Evolutionary conservation across 2,797 vertebrate genomes (phyloP).

Genomic region (Australoheros facetus): DNA sequence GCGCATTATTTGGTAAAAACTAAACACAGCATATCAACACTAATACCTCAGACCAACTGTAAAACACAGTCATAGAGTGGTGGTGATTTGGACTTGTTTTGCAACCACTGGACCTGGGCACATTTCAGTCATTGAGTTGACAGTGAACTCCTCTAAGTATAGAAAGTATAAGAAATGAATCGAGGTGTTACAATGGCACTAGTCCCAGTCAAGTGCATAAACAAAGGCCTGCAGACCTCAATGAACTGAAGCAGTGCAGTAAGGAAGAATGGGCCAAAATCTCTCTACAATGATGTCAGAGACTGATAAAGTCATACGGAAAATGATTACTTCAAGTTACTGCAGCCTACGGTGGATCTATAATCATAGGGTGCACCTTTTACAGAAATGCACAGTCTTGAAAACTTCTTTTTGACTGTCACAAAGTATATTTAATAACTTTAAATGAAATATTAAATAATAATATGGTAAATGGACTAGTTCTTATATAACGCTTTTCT

Average conservation of each 20-base stretch:
- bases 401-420: no score
- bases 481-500: no score
- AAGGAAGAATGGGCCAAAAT: neutral
- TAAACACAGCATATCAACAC: accelerated
- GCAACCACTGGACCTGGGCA: neutral
- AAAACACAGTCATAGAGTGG: accelerated
- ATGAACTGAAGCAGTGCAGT: neutral
- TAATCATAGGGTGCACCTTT: no score
- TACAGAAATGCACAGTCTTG: no score
- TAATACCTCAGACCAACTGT: accelerated
- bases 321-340: no score
- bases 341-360: no score
- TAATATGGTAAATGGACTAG: no score
- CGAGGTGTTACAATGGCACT: neutral
- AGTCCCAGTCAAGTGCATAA: neutral
- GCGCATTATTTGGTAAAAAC: neutral
- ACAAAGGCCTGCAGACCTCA: neutral
- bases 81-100: neutral
- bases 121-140: neutral
- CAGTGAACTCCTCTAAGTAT: neutral
- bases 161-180: neutral
- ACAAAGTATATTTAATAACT: neutral
- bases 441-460: no score
- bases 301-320: no score
- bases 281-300: no score